phyloP scores from a whole-genome alignment of 2,113 vertebrate genomes.

The Phalacrocorax carbo region DNA sequence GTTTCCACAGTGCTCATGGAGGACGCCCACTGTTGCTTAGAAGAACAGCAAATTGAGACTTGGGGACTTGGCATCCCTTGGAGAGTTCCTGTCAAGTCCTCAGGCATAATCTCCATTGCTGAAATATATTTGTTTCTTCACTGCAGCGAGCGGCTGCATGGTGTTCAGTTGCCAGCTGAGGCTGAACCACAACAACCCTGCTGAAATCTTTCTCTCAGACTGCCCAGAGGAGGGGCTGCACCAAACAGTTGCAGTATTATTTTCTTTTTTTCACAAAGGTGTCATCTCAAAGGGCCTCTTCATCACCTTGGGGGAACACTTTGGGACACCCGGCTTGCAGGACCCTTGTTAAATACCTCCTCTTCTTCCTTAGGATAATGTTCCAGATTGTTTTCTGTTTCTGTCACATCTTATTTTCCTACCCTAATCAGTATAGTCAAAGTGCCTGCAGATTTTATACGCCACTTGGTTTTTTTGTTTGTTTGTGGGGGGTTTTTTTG shows the following conservation, averaged over 20 bases:
- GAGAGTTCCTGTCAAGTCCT: background rate
- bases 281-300: background rate
- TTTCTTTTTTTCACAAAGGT: background rate
- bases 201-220: background rate
- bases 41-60: background rate
- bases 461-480: background rate
- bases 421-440: background rate
- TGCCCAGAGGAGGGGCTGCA: background rate
- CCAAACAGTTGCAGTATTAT: background rate
- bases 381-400: background rate
- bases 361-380: background rate
- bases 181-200: no score
- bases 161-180: no score
- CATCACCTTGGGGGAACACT: background rate
- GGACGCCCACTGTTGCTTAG: background rate
- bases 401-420: background rate
- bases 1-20: background rate
- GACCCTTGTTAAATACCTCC: background rate
- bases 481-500: no score
- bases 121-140: background rate
- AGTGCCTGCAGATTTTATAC: background rate
- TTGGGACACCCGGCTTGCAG: background rate
- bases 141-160: no score
- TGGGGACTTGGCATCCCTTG: background rate
- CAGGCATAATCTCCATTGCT: background rate